These are phyloP conservation scores for Oligia strigilis DNA, from an alignment of 2,888 invertebrate genomes.

Conservation along the genomic window DNA sequence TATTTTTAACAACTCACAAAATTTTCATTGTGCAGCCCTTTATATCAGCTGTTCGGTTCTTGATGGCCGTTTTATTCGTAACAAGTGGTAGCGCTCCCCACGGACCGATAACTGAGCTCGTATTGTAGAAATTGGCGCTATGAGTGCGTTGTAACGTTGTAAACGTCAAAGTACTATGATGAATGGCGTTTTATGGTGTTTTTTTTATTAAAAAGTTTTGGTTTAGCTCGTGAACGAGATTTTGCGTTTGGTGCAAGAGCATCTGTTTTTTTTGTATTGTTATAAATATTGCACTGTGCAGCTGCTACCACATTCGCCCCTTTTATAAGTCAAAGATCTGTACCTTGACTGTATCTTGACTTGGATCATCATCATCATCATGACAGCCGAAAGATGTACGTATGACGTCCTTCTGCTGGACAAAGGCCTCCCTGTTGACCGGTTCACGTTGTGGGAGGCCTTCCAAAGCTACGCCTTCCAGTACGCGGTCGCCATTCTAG, in stretches of 20 bases:
- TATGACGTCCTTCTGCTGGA: background rate
- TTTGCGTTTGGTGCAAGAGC: background rate
- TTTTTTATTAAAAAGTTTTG: conserved; percentile 33
- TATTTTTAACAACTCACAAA: conserved; percentile 50
- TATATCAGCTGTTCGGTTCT: conserved; percentile 43
- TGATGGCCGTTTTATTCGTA: conserved; percentile 54
- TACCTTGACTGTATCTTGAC: background rate
- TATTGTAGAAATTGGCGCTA: conserved; percentile 56
- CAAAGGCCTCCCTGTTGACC: background rate
- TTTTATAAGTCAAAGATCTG: background rate
- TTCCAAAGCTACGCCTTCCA: no score
- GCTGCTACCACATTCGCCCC: background rate
- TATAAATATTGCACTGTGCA: background rate
- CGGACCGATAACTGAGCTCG: conserved; percentile 52
- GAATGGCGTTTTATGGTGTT: conserved; percentile 33
- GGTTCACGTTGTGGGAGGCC: no score
- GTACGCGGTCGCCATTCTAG: background rate
- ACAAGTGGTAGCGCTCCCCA: conserved; percentile 56
- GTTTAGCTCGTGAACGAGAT: background rate
- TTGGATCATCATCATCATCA: background rate
- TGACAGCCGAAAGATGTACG: background rate
- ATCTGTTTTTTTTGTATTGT: background rate
- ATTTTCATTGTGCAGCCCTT: conserved; percentile 55
- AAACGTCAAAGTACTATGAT: conserved; percentile 54
- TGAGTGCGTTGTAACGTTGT: conserved; percentile 56